These are phyloP conservation scores for Theristus sp. DNA, from an alignment of 2,888 invertebrate species.

Conservation along the genomic window DNA sequence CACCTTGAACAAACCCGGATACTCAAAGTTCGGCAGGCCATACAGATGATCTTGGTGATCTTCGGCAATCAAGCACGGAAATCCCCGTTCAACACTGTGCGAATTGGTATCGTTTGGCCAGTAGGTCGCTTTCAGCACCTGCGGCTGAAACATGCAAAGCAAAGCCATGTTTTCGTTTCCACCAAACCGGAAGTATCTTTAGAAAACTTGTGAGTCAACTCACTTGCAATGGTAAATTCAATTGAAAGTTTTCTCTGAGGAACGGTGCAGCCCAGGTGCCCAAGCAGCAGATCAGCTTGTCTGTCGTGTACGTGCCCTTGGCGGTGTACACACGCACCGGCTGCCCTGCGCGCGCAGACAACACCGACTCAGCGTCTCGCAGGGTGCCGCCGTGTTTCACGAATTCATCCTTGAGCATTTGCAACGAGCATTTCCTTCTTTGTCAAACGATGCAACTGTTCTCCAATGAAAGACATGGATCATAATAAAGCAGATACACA, in stretches of 20 bases:
- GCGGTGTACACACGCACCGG: neutral
- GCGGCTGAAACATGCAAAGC: neutral
- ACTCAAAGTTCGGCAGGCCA: neutral
- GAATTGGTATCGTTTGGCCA: neutral
- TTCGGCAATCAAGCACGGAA: neutral
- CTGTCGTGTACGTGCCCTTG: neutral
- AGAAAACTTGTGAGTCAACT: no score
- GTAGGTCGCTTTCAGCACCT: neutral
- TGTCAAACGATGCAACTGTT: no score
- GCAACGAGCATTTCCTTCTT: neutral
- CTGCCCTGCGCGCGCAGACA: neutral
- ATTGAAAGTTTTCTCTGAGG: neutral
- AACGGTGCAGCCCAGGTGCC: neutral
- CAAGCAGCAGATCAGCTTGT: neutral
- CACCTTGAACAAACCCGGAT: neutral
- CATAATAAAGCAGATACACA: no score
- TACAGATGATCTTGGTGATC: neutral
- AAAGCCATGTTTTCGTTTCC: no score
- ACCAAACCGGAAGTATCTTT: no score
- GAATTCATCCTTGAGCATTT: neutral
- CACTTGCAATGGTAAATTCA: no score
- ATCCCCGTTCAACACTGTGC: neutral
- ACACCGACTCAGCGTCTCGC: neutral
- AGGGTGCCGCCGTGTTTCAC: neutral
- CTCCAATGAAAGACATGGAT: no score